Evolutionary conservation across 1,140 invertebrate species (phyloP).

Genomic region (Gonatopus flavifemur): DNA sequence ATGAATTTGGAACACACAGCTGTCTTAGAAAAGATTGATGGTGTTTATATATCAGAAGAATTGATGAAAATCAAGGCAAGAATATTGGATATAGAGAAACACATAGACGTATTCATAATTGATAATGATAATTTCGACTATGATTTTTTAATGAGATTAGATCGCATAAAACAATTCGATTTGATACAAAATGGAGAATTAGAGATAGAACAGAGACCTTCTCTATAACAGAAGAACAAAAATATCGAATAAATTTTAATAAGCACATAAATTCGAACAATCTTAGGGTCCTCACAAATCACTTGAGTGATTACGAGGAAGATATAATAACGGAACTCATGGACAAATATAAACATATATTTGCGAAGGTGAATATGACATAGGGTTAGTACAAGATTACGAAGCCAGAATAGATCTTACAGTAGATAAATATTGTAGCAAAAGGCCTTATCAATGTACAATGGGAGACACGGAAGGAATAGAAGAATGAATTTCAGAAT

Average conservation of each 20-base stretch:
- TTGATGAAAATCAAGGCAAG: too few species aligned
- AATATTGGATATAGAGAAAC: too few species aligned
- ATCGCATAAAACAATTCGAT: too few species aligned
- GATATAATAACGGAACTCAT: not conserved
- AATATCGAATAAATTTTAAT: slow-evolving; percentile 4
- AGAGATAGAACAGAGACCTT: too few species aligned
- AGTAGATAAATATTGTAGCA: slow-evolving; percentile 1
- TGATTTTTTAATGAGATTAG: too few species aligned
- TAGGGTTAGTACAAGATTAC: not conserved
- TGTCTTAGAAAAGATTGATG: too few species aligned
- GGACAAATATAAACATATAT: not conserved
- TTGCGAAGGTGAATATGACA: slow-evolving; percentile 5
- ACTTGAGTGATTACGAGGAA: not conserved
- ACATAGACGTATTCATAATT: too few species aligned
- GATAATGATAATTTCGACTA: too few species aligned
- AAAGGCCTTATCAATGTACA: slow-evolving; percentile 2
- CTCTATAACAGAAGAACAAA: too few species aligned
- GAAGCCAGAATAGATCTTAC: not conserved
- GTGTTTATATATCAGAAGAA: too few species aligned
- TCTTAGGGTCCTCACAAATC: not conserved
- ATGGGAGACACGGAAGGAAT: slow-evolving; percentile 1
- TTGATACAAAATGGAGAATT: too few species aligned
- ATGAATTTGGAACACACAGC: too few species aligned
- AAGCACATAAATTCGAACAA: not conserved
- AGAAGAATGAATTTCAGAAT: not conserved